These are phyloP conservation scores for Pangasius mekongensis DNA, from an alignment of 2,797 vertebrate genomes.

Conservation along the genomic window DNA sequence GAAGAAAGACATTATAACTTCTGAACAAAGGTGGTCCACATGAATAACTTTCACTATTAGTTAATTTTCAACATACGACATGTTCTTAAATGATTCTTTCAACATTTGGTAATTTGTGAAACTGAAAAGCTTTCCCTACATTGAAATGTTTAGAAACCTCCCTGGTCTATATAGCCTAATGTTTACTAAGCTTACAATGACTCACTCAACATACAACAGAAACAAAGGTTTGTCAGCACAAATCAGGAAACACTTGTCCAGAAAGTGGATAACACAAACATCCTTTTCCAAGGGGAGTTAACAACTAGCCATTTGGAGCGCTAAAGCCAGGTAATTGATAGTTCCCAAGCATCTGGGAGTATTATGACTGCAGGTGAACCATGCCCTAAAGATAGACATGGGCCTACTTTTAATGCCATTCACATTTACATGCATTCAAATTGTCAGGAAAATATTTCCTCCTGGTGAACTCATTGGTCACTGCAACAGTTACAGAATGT, in stretches of 20 bases:
- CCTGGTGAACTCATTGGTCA: conserved; percentile 38
- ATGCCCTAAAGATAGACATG: conserved; percentile 51
- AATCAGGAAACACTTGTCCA: conserved; percentile 61
- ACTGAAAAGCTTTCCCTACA: not conserved
- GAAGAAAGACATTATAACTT: not conserved
- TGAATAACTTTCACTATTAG: not conserved
- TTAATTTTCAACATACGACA: conserved; percentile 4
- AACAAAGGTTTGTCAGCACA: conserved; percentile 45
- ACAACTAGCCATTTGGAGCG: conserved; percentile 38
- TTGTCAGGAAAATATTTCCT: conserved; percentile 25
- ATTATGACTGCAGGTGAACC: conserved; percentile 56
- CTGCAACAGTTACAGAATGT: conserved; percentile 17
- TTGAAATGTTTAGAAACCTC: conserved; percentile 19
- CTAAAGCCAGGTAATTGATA: conserved; percentile 58
- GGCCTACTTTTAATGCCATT: conserved; percentile 49
- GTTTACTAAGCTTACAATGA: conserved; percentile 39
- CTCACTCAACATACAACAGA: conserved; percentile 17
- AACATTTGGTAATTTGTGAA: not conserved
- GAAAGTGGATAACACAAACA: conserved; percentile 66
- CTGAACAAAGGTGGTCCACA: conserved; percentile 10
- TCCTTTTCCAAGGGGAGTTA: conserved; percentile 57
- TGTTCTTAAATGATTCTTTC: not conserved
- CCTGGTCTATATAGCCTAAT: conserved; percentile 16
- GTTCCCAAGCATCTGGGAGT: conserved; percentile 58
- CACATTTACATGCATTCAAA: conserved; percentile 47